Percentiles rank a stretch among this genome's conserved stretches.
These are phyloP conservation scores for Halocaridina rubra DNA, from an alignment of 2,888 invertebrate genomes.

Conservation along the genomic window DNA sequence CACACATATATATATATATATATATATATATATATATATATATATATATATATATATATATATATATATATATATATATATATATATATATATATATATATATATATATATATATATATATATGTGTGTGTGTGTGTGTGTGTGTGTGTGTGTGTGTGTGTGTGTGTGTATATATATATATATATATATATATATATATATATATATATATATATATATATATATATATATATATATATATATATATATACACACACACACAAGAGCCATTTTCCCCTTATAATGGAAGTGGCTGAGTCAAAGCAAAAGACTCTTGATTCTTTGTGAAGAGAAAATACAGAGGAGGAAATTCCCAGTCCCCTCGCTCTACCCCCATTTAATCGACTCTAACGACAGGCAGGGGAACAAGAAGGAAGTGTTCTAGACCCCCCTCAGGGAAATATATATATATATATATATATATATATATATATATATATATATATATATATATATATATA, in stretches of 20 bases:
- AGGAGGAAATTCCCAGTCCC: too few relatives aligned
- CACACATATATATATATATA: not conserved
- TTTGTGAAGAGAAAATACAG: too few relatives aligned
- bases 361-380: too few relatives aligned
- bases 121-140: not conserved
- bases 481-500: conserved; percentile 1
- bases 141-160: not conserved
- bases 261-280: too few relatives aligned
- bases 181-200: not conserved
- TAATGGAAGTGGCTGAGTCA: too few relatives aligned
- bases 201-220: conserved; percentile 8
- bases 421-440: not conserved
- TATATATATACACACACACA: not conserved
- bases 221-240: not conserved
- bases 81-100: not conserved
- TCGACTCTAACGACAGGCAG: too few relatives aligned
- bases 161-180: not conserved
- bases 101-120: conserved; percentile 2
- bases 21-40: not conserved
- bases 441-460: not conserved
- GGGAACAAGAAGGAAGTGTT: too few relatives aligned
- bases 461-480: conserved; percentile 6
- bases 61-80: conserved; percentile 2
- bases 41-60: conserved; percentile 2
- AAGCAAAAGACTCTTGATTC: too few relatives aligned